Conservation (phyloP, 2,888 invertebrate genomes). For the Dicranocentrus wangi region DNA sequence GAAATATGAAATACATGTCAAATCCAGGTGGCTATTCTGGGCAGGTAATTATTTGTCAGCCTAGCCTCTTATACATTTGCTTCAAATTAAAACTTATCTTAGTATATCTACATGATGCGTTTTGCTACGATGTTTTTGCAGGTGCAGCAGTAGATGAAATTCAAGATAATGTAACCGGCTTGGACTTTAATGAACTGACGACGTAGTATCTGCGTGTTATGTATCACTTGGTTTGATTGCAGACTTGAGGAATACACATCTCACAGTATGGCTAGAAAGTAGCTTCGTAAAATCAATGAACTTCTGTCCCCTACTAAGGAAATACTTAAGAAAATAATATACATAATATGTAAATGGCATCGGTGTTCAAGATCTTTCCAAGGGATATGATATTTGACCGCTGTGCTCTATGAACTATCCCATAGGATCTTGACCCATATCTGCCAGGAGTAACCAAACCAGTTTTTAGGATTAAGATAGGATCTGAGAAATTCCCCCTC, state of each 20-base stretch:
- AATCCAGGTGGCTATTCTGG: slow-evolving; percentile 61
- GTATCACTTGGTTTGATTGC: slow-evolving; percentile 5
- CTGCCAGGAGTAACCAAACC: slow-evolving; percentile 20
- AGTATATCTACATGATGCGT: too few species aligned
- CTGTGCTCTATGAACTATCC: slow-evolving; percentile 14
- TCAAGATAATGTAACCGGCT: neutral
- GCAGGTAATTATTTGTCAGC: slow-evolving; percentile 44
- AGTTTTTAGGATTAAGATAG: slow-evolving; percentile 27
- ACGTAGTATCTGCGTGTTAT: slow-evolving; percentile 25
- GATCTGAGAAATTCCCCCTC: slow-evolving; percentile 33
- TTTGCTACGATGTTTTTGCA: too few species aligned
- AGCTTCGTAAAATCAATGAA: slow-evolving; percentile 19
- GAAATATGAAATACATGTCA: slow-evolving; percentile 62
- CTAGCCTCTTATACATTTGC: neutral
- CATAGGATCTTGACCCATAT: slow-evolving; percentile 19
- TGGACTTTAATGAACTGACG: slow-evolving; percentile 7
- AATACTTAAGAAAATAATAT: slow-evolving; percentile 21
- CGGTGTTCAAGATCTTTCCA: slow-evolving; percentile 10
- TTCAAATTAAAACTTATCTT: neutral
- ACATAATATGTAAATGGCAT: slow-evolving; percentile 7
- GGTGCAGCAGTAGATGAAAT: slow-evolving; percentile 8
- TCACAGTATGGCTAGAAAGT: slow-evolving; percentile 38
- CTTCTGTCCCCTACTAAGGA: slow-evolving; percentile 31
- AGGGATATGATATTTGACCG: neutral
- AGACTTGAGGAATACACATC: slow-evolving; percentile 12